Conservation (phyloP, 2,113 vertebrate genomes). For the Sciurus niger region DNA sequence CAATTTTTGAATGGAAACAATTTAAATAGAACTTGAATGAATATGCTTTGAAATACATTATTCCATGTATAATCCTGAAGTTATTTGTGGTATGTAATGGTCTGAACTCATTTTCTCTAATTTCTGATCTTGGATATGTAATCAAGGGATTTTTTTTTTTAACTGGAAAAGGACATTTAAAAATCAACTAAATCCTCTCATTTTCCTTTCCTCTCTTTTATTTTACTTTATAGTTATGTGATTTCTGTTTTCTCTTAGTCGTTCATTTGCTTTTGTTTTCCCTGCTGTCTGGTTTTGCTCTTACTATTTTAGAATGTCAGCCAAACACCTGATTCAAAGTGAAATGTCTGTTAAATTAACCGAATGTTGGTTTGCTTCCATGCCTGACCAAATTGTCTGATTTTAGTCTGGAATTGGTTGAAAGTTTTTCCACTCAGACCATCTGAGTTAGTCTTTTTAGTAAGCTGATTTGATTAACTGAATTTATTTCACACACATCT, state of each 20-base stretch:
- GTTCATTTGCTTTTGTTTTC: constrained; percentile 47
- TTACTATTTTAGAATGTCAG: constrained; percentile 43
- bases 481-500: not conserved
- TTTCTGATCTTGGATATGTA: constrained; percentile 51
- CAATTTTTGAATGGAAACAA: constrained; percentile 38
- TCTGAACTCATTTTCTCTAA: constrained; percentile 52
- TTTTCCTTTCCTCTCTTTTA: not conserved
- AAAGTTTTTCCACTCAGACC: not conserved
- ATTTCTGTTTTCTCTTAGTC: constrained; percentile 27
- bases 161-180: not conserved
- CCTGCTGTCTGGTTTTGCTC: not conserved
- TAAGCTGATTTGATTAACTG: constrained; percentile 37
- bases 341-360: constrained; percentile 18
- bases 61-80: constrained; percentile 12
- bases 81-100: constrained; percentile 41
- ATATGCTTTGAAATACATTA: constrained; percentile 17
- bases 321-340: constrained; percentile 8
- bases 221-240: constrained; percentile 18
- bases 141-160: constrained; percentile 43
- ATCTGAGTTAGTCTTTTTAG: not conserved
- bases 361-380: not conserved
- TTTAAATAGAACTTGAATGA: constrained; percentile 42
- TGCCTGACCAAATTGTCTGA: not conserved
- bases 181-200: constrained; percentile 8
- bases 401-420: not conserved